phyloP scores from a whole-genome alignment of 2,113 vertebrate species.

The Pelodiscus sinensis region DNA sequence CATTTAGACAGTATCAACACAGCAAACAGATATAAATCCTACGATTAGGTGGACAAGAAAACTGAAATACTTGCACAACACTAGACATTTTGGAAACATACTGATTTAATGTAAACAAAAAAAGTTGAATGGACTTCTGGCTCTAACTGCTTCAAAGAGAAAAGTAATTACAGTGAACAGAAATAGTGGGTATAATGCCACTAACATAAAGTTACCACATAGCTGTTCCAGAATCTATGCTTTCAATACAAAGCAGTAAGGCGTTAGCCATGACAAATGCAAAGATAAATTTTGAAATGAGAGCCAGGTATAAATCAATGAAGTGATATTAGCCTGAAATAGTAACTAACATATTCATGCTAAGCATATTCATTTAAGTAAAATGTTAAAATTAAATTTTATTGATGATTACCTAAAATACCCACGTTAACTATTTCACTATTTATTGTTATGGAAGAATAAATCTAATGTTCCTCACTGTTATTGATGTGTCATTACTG shows the following conservation, averaged over 20 bases:
- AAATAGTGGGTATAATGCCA: neutral
- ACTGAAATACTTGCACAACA: neutral
- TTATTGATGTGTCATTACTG: neutral
- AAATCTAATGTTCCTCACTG: neutral
- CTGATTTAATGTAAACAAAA: neutral
- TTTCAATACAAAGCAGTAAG: neutral
- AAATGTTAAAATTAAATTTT: accelerated
- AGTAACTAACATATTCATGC: neutral
- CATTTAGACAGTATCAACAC: neutral
- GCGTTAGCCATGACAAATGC: accelerated
- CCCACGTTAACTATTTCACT: neutral
- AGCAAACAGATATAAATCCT: neutral
- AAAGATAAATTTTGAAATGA: neutral
- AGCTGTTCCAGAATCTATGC: neutral
- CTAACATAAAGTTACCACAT: neutral
- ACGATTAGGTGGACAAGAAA: neutral
- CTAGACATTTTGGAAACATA: neutral
- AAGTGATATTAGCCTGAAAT: neutral
- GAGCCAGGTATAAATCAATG: neutral
- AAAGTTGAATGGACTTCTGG: neutral
- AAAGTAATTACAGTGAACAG: neutral
- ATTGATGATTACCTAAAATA: neutral
- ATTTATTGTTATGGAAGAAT: neutral
- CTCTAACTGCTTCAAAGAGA: neutral
- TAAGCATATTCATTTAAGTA: accelerated